Percentiles rank a stretch among this genome's conserved stretches.
Conservation (phyloP, 2,797 vertebrate genomes). For the Okamejei kenojei region DNA sequence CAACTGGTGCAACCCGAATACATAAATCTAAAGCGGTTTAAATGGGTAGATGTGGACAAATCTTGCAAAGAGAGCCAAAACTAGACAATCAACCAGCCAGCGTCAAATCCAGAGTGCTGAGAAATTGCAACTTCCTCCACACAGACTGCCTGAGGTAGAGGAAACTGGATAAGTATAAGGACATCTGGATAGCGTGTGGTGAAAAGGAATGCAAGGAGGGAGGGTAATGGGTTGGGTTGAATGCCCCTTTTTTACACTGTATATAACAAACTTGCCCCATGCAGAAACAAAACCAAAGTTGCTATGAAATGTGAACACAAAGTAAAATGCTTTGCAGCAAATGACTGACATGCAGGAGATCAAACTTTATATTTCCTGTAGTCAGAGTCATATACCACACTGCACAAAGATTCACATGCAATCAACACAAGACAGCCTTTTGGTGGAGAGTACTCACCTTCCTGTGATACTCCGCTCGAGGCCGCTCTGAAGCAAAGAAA, state of each 20-base stretch:
- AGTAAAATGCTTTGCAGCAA: constrained; percentile 39
- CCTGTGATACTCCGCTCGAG: constrained; percentile 90
- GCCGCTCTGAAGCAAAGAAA: constrained; percentile 95
- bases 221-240: neutral
- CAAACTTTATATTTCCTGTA: neutral
- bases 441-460: constrained; percentile 79
- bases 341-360: neutral
- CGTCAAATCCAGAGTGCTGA: neutral
- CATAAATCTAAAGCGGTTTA: neutral
- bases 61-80: neutral
- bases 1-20: too few relatives aligned
- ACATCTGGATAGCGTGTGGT: too few relatives aligned
- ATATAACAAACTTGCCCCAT: neutral
- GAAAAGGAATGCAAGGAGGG: neutral
- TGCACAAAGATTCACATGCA: constrained; percentile 44
- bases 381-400: constrained; percentile 40
- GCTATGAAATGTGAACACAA: neutral
- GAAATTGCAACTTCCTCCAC: neutral
- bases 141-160: neutral
- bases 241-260: neutral
- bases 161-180: neutral
- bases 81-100: neutral
- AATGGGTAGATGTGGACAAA: neutral
- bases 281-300: neutral
- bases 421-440: constrained; percentile 39